Evolutionary conservation across 2,888 invertebrate species (phyloP), one percentile per base, ranked within the genome.

Genomic region (Sussaba pulchella): DNA sequence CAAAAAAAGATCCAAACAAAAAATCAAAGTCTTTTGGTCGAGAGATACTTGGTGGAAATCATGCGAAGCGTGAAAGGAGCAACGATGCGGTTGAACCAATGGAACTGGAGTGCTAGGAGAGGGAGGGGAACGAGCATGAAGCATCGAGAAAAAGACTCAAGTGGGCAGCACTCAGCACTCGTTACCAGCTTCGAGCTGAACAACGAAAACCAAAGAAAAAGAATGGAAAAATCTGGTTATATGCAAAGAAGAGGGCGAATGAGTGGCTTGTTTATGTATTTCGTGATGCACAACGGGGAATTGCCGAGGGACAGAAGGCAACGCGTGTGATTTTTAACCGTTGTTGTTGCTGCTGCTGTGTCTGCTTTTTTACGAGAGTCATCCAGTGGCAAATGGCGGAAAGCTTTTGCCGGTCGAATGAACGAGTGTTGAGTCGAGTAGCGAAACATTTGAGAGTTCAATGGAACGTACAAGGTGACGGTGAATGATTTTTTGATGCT

Each of bases 121-220:
- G 17, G 26, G 52, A 31, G 24, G 36, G 54, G 36, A 64, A 36
- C 26, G 59, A 1, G 26, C 50, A 66, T 69, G 41, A 36, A 39
- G 36, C 36, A 9, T 39, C 19, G 52, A 67, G 54, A 57, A 36
- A 63, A 43, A 45, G 24, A 52, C 67, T 73, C 73, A 52, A 80
- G 71, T 70, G 76, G 39, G 14, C 54, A 63, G 21, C 69, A 43
- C 47, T 54, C 45, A 45, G 39, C 69, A 69, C 77, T 73, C 77
- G 72, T 73, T 69, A 73, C 61, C 36, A 72, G 77, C 77, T 77
- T 77, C 67, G 72, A 39, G 57, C 17, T 14, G 57, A n/a, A 17
- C 57, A 31, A 6, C 57, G 57, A 31, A 14, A 57, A 17, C 26
- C 2, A 57, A 36, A 31, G 31, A 26, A 57, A 14, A 14, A 57